These are phyloP conservation scores for Palythoa caribaeorum DNA, from an alignment of 92 coral and sea anemone species.

Conservation along the genomic window DNA sequence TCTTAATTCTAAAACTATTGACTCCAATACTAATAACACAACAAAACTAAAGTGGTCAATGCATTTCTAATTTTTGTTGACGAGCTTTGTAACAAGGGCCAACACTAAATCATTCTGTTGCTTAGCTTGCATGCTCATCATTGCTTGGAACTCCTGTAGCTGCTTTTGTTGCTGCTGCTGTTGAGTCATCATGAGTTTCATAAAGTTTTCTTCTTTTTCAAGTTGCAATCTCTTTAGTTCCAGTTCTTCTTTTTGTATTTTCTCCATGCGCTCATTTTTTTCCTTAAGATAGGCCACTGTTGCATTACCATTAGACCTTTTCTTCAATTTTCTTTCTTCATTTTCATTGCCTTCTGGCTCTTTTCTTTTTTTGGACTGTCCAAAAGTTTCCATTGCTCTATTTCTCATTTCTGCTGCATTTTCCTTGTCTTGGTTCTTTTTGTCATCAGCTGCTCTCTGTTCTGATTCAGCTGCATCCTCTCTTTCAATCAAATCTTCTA, in stretches of 20 bases:
- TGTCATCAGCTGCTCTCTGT: slow-evolving; percentile 38
- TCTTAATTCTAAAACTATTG: not conserved
- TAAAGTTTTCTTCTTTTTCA: slow-evolving; percentile 45
- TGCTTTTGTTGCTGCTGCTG: slow-evolving; percentile 56
- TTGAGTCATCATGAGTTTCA: slow-evolving; percentile 50
- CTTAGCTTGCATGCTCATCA: slow-evolving; percentile 46
- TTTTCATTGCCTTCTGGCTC: not conserved
- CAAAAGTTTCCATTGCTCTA: slow-evolving; percentile 43
- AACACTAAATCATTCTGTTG: slow-evolving; percentile 48
- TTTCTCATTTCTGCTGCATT: slow-evolving; percentile 31
- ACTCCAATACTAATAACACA: not conserved
- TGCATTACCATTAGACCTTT: not conserved
- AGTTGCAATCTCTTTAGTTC: slow-evolving; percentile 42
- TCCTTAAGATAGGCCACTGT: slow-evolving; percentile 25
- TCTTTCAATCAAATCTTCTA: slow-evolving; percentile 41
- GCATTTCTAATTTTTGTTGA: slow-evolving; percentile 13
- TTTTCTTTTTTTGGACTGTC: slow-evolving; percentile 40
- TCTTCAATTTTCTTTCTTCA: not conserved
- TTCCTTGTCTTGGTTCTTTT: slow-evolving; percentile 32
- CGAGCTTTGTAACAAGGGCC: slow-evolving; percentile 46
- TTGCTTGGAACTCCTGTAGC: slow-evolving; percentile 48
- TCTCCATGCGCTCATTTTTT: slow-evolving; percentile 32
- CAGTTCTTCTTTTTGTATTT: slow-evolving; percentile 38
- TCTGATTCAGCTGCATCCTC: slow-evolving; percentile 38
- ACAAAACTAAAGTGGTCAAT: not conserved